Evolutionary conservation across 2,888 invertebrate genomes (phyloP), one percentile per base, ranked within the genome.

Genomic region (Germaria angustata): DNA sequence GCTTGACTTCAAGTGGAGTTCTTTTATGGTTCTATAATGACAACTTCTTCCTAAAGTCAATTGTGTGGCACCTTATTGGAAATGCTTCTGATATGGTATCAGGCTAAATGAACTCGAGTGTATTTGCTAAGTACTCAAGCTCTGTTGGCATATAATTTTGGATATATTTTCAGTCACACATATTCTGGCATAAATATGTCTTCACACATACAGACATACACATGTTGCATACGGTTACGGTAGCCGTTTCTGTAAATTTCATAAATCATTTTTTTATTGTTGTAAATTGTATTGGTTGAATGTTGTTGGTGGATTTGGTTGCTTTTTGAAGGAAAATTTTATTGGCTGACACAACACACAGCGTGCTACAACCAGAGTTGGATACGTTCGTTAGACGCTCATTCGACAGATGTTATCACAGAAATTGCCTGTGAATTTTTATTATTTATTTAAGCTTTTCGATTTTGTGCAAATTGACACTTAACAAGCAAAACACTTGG

Each of bases 401-500:
- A 59, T 44, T 51, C 34, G 51, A 69, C 63, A 57, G 76, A 80
- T 80, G 63, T 41, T 80, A 80, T 80, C 80, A 46, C 80, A 24
- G 57, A 69, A 71, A 76, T 76, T 69, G 80, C 55, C 65, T 76
- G 80, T 69, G 80, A 80, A 63, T 71, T 75, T 75, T 76, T 80
- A 80, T 80, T 80, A 76, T 80, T 80, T 80, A 80, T 80, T 80
- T 80, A n/a, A 65, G 63, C 69, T 80, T 72, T 72, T 65, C 15
- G 57, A 59, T 78, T 66, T 66, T 72, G 66, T 51, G 79, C 66
- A 80, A 76, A 76, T 80, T 80, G 80, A 80, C 80, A 80, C 80
- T 80, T 76, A 80, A 80, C 80, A 76, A 76, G 80, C 46, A 63
- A 63, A 75, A 76, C 57, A 69, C 57, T 69, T 49, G 63, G 63